Base-by-base conservation (phyloP, 2,888 invertebrate genomes). In the Epiblema foenella region DNA sequence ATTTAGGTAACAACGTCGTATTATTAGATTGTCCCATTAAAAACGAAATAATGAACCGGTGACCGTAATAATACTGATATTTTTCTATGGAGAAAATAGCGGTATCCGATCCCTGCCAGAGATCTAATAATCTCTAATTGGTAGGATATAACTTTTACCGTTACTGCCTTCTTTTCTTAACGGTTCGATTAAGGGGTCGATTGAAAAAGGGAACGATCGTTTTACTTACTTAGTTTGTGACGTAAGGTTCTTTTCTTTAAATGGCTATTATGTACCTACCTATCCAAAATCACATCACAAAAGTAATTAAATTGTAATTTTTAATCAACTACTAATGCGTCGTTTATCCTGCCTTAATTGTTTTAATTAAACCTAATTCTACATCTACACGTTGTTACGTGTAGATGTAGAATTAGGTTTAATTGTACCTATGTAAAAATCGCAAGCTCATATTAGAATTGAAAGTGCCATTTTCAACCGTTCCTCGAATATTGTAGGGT, bases 141-240 rank as follows among this genome's bases (percentile, higher is more conserved):
- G 51, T 20, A 46, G 64, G 64, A 69, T 69, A 69, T 69, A 59
- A 69, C 64, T 46, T 65, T 59, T 59, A 69, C 58, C 58, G 52
- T 65, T 64, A 51, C 51, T 64, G 57, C 62, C 18, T 58, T 29
- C 39, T 64, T 69, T 58, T 57, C 29, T 58, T 52, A 64, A 57
- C 18, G 12, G 51, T 64, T 52, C 52, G 51, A 69, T 69, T 69
- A 58, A 49, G 20, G 8, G 49, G 52, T 58, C 18, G 33, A 46
- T 69, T 69, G 64, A 52, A 69, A 65, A 64, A 52, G 46, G 42
- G 56, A 57, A 39, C 51, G 18, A 37, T 20, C 18, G 4, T 39
- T 39, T 15, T 7, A 15, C 10, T 52, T 17, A 52, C 15, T 54
- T 54, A 39, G 64, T 24, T 64, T 37, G 29, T 5, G 15, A 0